Evolutionary conservation across 2,888 invertebrate genomes (phyloP).

Genomic region (Hoplodrina ambigua): DNA sequence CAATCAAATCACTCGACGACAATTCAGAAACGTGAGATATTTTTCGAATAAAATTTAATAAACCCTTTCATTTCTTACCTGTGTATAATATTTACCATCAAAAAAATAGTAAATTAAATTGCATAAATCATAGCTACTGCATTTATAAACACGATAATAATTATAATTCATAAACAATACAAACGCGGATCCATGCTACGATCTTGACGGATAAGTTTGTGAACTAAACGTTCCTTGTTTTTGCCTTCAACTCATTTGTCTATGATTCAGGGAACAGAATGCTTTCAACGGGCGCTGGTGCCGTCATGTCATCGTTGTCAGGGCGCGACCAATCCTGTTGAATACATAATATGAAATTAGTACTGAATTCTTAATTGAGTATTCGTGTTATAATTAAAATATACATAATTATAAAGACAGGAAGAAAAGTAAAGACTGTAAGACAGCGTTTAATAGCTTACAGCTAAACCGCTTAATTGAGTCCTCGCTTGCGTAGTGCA

Average conservation of each 20-base stretch:
- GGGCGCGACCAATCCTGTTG: slow-evolving; percentile 84
- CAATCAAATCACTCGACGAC: slow-evolving; percentile 3
- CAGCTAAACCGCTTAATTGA: too few species aligned
- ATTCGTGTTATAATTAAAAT: too few species aligned
- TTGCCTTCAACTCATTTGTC: slow-evolving; percentile 54
- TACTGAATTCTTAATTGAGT: too few species aligned
- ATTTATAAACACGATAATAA: neutral
- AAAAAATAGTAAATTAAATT: slow-evolving; percentile 14
- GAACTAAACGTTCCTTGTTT: slow-evolving; percentile 19
- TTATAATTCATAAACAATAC: slow-evolving; percentile 22
- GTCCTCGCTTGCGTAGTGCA: too few species aligned
- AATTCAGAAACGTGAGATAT: neutral
- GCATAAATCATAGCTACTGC: slow-evolving; percentile 2
- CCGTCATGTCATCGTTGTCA: slow-evolving; percentile 81
- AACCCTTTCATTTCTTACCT: neutral
- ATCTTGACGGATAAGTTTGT: slow-evolving; percentile 29
- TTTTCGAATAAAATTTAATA: neutral
- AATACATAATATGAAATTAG: slow-evolving; percentile 8
- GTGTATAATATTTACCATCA: neutral
- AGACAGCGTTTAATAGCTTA: too few species aligned
- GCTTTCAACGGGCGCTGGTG: slow-evolving; percentile 83
- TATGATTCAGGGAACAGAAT: slow-evolving; percentile 84
- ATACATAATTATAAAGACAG: too few species aligned
- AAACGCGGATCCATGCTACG: slow-evolving; percentile 29
- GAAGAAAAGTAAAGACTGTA: too few species aligned